Conservation (phyloP, 2,113 vertebrate genomes). For the Hipposideros armiger region DNA sequence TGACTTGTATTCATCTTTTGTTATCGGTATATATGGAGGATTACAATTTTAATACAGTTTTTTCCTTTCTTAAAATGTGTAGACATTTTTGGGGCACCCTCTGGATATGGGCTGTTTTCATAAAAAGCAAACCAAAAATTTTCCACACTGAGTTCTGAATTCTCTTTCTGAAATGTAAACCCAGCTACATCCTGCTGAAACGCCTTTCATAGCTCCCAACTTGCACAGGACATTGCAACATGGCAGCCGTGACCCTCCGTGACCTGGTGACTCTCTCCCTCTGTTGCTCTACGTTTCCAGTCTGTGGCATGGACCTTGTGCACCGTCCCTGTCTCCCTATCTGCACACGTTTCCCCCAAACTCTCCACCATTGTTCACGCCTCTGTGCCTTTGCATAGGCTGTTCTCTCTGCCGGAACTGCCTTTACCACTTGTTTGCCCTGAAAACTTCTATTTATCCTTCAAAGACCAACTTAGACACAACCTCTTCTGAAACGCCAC, state of each 20-base stretch:
- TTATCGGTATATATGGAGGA: too few species aligned
- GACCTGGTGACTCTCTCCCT: too few species aligned
- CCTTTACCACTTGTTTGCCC: neutral
- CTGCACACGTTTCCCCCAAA: neutral
- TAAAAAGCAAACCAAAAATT: neutral
- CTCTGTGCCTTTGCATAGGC: neutral
- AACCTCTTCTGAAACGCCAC: neutral
- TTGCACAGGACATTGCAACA: accelerated
- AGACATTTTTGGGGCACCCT: too few species aligned
- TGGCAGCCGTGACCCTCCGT: accelerated
- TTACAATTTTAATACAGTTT: too few species aligned
- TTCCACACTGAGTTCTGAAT: neutral
- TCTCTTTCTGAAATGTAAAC: conserved; percentile 22
- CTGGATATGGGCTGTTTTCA: neutral
- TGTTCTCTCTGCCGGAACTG: neutral
- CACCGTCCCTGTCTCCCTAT: too few species aligned
- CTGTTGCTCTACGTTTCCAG: accelerated
- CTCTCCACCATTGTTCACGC: neutral
- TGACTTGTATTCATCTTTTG: too few species aligned
- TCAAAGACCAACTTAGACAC: neutral
- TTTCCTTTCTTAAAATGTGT: too few species aligned
- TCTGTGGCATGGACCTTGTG: accelerated
- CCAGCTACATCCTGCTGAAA: neutral
- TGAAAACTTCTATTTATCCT: neutral
- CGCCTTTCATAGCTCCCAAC: neutral